Evolutionary conservation across 1,140 invertebrate species (phyloP).

Genomic region (Eulimnadia texana): DNA sequence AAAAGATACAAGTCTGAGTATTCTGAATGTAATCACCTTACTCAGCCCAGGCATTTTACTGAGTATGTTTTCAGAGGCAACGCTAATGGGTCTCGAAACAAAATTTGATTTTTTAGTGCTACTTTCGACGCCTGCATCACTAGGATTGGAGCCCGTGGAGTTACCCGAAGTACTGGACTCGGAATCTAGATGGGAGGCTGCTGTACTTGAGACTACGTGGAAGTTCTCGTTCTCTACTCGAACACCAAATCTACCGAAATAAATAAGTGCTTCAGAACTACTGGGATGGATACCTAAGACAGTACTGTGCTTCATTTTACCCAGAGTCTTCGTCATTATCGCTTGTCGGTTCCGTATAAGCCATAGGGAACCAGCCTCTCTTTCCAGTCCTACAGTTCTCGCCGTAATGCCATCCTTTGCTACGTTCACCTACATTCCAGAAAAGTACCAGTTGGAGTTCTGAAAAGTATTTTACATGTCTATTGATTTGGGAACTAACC

Average conservation of each 20-base stretch:
- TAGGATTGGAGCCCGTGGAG: conserved; percentile 1
- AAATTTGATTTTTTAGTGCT: neutral
- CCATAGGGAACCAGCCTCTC: conserved; percentile 85
- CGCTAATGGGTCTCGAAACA: neutral
- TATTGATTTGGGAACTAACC: conserved; percentile 38
- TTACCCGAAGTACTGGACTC: conserved; percentile 2
- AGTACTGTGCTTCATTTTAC: conserved; percentile 1
- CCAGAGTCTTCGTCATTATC: conserved; percentile 20
- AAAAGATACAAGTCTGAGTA: too few relatives aligned
- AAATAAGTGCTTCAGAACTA: neutral
- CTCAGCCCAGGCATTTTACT: conserved; percentile 2
- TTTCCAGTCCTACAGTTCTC: conserved; percentile 77
- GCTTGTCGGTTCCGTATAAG: conserved; percentile 63
- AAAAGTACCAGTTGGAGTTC: neutral
- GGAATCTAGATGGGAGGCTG: neutral
- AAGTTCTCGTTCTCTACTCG: too few relatives aligned
- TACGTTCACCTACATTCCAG: conserved; percentile 46
- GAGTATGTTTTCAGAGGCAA: neutral
- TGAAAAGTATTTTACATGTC: conserved; percentile 11
- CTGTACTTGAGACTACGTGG: too few relatives aligned
- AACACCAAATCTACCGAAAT: neutral
- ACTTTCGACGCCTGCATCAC: neutral
- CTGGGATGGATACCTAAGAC: neutral
- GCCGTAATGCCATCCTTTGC: conserved; percentile 90
- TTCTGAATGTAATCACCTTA: too few relatives aligned